These are phyloP conservation scores for Hapalemur alaotrensis DNA, from an alignment of 2,797 vertebrate species.

Conservation along the genomic window DNA sequence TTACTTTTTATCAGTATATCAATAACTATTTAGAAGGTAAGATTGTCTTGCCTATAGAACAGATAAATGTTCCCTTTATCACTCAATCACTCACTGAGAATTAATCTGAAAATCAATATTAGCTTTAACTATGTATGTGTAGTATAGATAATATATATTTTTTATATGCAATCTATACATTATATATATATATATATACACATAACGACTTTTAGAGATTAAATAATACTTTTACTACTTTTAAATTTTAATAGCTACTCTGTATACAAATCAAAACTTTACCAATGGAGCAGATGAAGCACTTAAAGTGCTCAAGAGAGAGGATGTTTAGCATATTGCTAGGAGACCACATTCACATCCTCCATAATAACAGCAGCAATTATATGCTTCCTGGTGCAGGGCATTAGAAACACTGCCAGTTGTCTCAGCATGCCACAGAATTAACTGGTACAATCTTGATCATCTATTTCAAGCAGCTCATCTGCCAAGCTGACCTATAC, in stretches of 20 bases:
- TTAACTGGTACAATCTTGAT: conserved; percentile 64
- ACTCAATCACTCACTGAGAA: background rate
- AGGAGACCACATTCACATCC: conserved; percentile 47
- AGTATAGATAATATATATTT: background rate
- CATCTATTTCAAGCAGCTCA: conserved; percentile 72
- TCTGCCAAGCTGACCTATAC: conserved; percentile 71
- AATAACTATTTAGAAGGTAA: background rate
- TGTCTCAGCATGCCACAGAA: conserved; percentile 62
- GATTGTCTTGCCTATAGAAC: background rate
- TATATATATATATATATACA: background rate
- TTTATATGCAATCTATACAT: background rate
- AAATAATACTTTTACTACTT: background rate
- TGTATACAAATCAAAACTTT: conserved; percentile 15
- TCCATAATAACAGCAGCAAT: conserved; percentile 52
- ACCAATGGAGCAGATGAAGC: conserved; percentile 5
- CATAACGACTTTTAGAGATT: background rate
- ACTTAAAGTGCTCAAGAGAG: conserved; percentile 3
- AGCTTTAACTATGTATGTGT: background rate
- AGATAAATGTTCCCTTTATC: background rate
- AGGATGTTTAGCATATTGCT: conserved; percentile 48
- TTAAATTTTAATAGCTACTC: background rate
- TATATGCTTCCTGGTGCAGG: conserved; percentile 59
- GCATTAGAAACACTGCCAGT: conserved; percentile 41
- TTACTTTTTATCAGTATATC: background rate
- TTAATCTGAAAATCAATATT: background rate